Evolutionary conservation across 2,113 vertebrate genomes (phyloP).

Genomic region (Ahaetulla prasina): DNA sequence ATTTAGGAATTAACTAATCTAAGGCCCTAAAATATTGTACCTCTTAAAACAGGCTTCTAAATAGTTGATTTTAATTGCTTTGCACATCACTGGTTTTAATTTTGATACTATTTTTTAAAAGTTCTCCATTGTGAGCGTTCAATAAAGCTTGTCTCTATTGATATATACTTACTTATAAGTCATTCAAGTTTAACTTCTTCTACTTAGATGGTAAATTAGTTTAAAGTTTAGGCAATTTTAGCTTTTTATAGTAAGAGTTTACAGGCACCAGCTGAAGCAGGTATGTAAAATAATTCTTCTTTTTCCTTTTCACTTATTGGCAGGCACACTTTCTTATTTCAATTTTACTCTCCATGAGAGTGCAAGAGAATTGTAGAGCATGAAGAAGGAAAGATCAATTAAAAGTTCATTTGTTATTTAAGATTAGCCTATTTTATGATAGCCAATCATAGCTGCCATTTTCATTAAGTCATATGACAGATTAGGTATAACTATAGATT

Average conservation of each 20-base stretch:
- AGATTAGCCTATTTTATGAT: fast-evolving
- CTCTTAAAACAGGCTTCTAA: too few species aligned
- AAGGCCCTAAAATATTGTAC: too few species aligned
- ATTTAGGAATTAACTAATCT: too few species aligned
- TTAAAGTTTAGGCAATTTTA: neutral
- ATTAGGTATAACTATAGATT: slow-evolving; percentile 33
- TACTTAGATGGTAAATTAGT: neutral
- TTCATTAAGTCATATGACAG: neutral
- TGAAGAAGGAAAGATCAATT: neutral
- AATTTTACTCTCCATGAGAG: neutral
- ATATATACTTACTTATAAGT: neutral
- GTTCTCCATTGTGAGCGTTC: neutral
- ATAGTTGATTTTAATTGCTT: too few species aligned
- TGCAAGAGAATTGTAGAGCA: neutral
- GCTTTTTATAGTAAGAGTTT: neutral
- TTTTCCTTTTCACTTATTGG: fast-evolving
- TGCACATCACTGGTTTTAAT: too few species aligned
- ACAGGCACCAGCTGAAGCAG: neutral
- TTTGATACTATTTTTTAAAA: neutral
- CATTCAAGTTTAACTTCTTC: neutral
- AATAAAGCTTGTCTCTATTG: neutral
- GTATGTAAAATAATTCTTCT: neutral
- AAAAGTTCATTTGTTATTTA: neutral
- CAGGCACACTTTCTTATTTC: neutral
- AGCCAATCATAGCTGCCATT: neutral